Percentiles rank a stretch among this genome's conserved stretches.
These are phyloP conservation scores for Sarcophaga rosellei DNA, from an alignment of 2,888 invertebrate genomes.

Conservation along the genomic window DNA sequence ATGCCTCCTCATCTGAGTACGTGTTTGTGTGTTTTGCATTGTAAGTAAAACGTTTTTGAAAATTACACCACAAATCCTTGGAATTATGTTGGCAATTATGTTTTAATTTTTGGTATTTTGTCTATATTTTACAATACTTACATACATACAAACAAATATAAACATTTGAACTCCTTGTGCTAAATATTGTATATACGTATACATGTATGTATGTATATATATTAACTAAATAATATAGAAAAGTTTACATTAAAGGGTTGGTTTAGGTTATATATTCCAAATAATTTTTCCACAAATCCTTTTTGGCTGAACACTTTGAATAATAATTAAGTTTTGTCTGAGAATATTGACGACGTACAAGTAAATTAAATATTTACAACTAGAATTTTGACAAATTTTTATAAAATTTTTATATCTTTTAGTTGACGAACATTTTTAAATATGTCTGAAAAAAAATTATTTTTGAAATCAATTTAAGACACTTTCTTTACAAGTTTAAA, in stretches of 20 bases:
- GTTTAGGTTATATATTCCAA: neutral
- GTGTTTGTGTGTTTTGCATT: neutral
- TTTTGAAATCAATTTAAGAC: no score
- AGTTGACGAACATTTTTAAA: no score
- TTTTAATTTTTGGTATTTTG: slow-evolving; percentile 36
- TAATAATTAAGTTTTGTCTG: neutral
- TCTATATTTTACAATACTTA: neutral
- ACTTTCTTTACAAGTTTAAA: no score
- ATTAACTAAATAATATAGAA: neutral
- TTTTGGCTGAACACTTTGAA: neutral
- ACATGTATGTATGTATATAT: neutral
- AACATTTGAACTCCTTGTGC: neutral
- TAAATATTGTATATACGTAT: neutral
- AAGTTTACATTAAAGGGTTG: neutral
- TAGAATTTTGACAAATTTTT: no score
- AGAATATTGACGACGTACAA: neutral
- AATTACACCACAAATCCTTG: slow-evolving; percentile 1
- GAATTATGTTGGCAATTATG: slow-evolving; percentile 30
- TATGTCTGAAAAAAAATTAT: no score
- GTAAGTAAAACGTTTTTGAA: slow-evolving; percentile 9
- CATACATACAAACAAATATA: neutral
- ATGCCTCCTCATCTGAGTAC: no score
- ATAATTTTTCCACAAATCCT: neutral
- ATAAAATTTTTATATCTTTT: no score
- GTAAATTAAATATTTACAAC: neutral